Base-by-base conservation (phyloP, 2,888 invertebrate species). In the Hypomecis punctinalis region DNA sequence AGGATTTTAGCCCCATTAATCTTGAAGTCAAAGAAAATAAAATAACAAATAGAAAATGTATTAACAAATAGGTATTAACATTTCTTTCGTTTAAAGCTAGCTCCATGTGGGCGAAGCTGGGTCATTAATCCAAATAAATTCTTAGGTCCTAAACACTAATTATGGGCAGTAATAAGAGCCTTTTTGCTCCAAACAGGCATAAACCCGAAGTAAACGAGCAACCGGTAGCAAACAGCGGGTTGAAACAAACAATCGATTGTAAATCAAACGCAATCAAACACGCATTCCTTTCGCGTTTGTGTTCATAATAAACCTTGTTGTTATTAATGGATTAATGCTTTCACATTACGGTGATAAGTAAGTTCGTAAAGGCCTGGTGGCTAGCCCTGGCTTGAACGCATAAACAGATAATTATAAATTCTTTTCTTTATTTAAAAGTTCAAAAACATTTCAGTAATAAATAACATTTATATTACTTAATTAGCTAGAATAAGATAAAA, bases 181-280 rank as follows among this genome's bases (percentile, higher is more conserved):
- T 33, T 47, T 47, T 9, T 9, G 36, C 0, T 35, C 37, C 51
- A 51, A 40, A 36, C 10, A 11, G 5, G 40, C 23, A 9, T 11
- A 8, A 47, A 47, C n/a, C 23, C 23, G 33, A 43, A 43, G 59
- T 45, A 36, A 55, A 45, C 36, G 37, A 47, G 13, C 43, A 48
- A 58, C 57, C 63, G 52, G 62, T 52, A 63, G 63, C 63, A 58
- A 52, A 11, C 56, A 62, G 45, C 52, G 40, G 39, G 5, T 10
- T 40, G 43, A 63, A 61, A 61, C 60, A 68, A 70, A 70, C 67
- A 70, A 68, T 70, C 66, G 68, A 57, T 51, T 65, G 63, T 68
- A 67, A 70, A 70, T 65, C 67, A 65, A 63, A 61, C 11, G 58
- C 56, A 64, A 68, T 70, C 68, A 61, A 68, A 66, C 64, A 56